phyloP scores from a whole-genome alignment of 1,140 invertebrate genomes.

The Diprion similis region DNA sequence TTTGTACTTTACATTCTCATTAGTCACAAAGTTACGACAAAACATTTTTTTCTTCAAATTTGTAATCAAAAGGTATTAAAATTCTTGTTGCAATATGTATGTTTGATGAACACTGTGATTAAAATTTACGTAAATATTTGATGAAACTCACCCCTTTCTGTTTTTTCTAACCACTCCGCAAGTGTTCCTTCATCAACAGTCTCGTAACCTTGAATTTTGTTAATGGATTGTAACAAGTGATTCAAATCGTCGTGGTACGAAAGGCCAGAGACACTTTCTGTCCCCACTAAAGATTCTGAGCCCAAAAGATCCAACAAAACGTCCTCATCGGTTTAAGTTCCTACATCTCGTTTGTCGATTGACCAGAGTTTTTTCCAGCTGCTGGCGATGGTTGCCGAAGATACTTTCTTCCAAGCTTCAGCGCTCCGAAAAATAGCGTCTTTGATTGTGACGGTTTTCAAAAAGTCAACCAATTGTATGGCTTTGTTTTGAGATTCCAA shows the following conservation, averaged over 20 bases:
- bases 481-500: slow-evolving; percentile 3
- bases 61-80: neutral
- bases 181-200: slow-evolving; percentile 2
- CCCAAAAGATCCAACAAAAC: slow-evolving; percentile 1
- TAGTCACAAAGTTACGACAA: neutral
- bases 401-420: slow-evolving; percentile 1
- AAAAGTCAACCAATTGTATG: slow-evolving; percentile 1
- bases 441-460: slow-evolving; percentile 3
- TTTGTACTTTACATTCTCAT: slow-evolving; percentile 3
- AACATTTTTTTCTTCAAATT: slow-evolving; percentile 4
- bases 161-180: slow-evolving; percentile 1
- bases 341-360: slow-evolving; percentile 2
- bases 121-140: neutral
- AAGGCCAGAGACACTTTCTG: slow-evolving; percentile 2
- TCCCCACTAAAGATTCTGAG: neutral
- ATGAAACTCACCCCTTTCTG: neutral
- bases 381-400: slow-evolving; percentile 1
- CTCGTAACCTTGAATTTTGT: slow-evolving; percentile 3
- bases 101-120: slow-evolving; percentile 1
- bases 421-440: neutral
- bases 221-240: slow-evolving; percentile 3
- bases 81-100: slow-evolving; percentile 3
- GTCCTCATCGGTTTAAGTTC: neutral
- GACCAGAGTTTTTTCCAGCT: slow-evolving; percentile 2
- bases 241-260: slow-evolving; percentile 2